Evolutionary conservation across 2,113 vertebrate genomes (phyloP).

Genomic region (Octodon degus): DNA sequence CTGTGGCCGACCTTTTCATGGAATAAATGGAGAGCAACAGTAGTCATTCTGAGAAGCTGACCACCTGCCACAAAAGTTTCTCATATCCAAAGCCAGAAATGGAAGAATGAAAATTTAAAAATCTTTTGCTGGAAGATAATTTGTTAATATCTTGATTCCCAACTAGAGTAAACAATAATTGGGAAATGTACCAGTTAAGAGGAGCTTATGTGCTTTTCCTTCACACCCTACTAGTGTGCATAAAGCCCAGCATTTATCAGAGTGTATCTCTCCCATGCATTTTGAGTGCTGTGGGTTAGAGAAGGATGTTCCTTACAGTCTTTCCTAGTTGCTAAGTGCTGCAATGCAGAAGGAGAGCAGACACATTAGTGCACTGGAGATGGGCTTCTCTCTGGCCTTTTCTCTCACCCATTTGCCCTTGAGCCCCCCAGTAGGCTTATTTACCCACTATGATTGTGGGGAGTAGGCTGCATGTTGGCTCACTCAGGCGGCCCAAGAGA

Average conservation of each 20-base stretch:
- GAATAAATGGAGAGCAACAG: background rate
- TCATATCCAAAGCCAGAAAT: background rate
- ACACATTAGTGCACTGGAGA: background rate
- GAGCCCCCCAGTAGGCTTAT: background rate
- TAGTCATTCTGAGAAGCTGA: background rate
- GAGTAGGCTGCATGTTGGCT: background rate
- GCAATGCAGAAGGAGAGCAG: no score
- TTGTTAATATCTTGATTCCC: constrained; percentile 17
- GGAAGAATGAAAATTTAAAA: background rate
- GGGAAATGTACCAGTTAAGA: background rate
- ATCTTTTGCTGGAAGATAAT: background rate
- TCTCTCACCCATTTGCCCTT: background rate
- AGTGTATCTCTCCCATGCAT: background rate
- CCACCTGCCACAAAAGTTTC: background rate
- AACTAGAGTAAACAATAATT: background rate
- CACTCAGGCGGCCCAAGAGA: background rate
- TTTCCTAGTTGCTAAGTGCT: background rate
- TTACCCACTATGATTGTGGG: background rate
- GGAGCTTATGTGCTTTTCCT: background rate
- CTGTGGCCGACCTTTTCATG: background rate
- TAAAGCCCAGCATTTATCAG: background rate
- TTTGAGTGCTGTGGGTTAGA: background rate
- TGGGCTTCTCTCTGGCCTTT: background rate
- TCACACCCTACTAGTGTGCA: background rate
- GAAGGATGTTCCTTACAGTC: rapidly evolving